phyloP scores from a whole-genome alignment of 2,797 vertebrate species.

The Tinamus major region DNA sequence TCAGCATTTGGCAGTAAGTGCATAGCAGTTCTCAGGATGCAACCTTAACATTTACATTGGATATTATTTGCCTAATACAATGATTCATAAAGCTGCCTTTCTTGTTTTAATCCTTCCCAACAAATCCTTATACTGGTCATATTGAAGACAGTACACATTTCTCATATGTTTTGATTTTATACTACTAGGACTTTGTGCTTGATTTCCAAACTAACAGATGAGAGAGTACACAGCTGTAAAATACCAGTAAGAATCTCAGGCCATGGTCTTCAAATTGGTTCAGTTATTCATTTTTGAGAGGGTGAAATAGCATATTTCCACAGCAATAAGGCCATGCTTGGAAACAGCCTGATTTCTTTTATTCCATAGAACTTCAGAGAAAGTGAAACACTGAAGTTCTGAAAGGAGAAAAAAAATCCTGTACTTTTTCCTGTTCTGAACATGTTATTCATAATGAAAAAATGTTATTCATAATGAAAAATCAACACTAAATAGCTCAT shows the following conservation, averaged over 20 bases:
- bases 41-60: background rate
- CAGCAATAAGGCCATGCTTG: background rate
- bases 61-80: background rate
- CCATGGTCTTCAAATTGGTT: background rate
- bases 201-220: background rate
- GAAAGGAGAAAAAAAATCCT: slow-evolving; percentile 14
- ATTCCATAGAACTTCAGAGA: background rate
- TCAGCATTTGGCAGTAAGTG: background rate
- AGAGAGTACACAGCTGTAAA: background rate
- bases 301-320: slow-evolving; percentile 6
- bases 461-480: too few relatives aligned
- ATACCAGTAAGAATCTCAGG: background rate
- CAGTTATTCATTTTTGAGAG: slow-evolving; percentile 28
- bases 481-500: background rate
- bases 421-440: background rate
- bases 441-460: slow-evolving; percentile 15
- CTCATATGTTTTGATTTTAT: background rate
- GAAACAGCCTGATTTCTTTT: background rate
- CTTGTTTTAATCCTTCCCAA: background rate
- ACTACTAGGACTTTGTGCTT: background rate
- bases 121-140: background rate
- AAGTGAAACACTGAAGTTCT: background rate
- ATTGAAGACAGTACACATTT: background rate
- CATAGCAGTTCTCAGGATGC: background rate
- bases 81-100: background rate